These are phyloP conservation scores for Cataglyphis cursor DNA, from an alignment of 2,888 invertebrate species.

Conservation along the genomic window DNA sequence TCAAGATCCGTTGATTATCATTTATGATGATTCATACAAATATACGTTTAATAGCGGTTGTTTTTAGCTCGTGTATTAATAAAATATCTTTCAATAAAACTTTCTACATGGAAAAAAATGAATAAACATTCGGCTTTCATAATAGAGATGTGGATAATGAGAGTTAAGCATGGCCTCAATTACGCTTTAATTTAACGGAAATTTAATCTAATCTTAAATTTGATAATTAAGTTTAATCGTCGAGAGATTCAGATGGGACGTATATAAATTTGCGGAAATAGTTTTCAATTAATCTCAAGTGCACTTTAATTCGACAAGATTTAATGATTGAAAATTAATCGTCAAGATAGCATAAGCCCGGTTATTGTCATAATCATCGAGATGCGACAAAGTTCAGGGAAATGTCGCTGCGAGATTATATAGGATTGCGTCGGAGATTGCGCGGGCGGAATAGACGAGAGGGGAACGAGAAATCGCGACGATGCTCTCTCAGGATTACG, in stretches of 20 bases:
- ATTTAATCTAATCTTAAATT: slow-evolving; percentile 5
- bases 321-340: slow-evolving; percentile 31
- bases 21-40: neutral
- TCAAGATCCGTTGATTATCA: neutral
- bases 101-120: neutral
- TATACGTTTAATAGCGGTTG: neutral
- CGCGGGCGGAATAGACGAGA: slow-evolving; percentile 36
- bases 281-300: neutral
- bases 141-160: neutral
- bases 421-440: slow-evolving; percentile 7
- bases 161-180: neutral
- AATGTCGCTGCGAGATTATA: slow-evolving; percentile 1
- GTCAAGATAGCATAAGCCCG: neutral
- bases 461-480: slow-evolving; percentile 57
- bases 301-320: neutral
- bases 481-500: slow-evolving; percentile 65
- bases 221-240: neutral
- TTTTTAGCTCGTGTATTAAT: neutral
- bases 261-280: neutral
- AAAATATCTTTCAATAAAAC: neutral
- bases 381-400: slow-evolving; percentile 30
- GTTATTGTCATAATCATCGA: neutral
- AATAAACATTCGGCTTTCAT: neutral
- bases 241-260: neutral
- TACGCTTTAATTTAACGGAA: neutral